Percentiles rank a stretch among this genome's conserved stretches.
Conservation (phyloP, 2,797 vertebrate genomes). For the Dicrostonyx torquatus region DNA sequence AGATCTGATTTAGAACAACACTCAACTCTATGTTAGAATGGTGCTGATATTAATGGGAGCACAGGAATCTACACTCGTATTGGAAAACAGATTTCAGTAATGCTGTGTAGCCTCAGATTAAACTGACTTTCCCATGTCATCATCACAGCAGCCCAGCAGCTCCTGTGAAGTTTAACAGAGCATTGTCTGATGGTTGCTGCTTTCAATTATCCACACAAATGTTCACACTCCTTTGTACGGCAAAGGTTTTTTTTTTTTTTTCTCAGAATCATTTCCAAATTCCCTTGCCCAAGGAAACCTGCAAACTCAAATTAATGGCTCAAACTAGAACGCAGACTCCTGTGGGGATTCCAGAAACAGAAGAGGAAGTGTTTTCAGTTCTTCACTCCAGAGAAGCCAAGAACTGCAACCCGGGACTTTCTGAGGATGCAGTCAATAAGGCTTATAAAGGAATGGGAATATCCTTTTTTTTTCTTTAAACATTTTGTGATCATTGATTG, state of each 20-base stretch:
- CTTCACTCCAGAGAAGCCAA: background rate
- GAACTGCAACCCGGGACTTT: background rate
- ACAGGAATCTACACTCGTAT: background rate
- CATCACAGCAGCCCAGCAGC: background rate
- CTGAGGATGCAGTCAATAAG: background rate
- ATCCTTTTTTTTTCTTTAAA: background rate
- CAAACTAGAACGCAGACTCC: background rate
- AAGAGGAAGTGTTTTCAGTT: background rate
- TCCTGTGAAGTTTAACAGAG: background rate
- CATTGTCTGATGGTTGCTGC: background rate
- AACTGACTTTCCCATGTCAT: background rate
- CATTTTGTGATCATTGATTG: background rate
- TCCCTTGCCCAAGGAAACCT: slow-evolving; percentile 24
- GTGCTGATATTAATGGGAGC: background rate
- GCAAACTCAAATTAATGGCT: slow-evolving; percentile 31
- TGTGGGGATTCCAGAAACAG: background rate
- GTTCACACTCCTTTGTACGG: background rate
- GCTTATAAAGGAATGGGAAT: background rate
- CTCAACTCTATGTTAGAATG: background rate
- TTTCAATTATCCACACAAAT: background rate
- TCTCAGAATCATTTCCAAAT: slow-evolving; percentile 15
- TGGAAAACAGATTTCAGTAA: background rate
- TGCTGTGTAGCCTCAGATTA: background rate
- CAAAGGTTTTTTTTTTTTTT: background rate
- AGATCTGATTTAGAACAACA: background rate